These are phyloP conservation scores for Bradypodion pumilum DNA, from an alignment of 2,797 vertebrate genomes.

Conservation along the genomic window DNA sequence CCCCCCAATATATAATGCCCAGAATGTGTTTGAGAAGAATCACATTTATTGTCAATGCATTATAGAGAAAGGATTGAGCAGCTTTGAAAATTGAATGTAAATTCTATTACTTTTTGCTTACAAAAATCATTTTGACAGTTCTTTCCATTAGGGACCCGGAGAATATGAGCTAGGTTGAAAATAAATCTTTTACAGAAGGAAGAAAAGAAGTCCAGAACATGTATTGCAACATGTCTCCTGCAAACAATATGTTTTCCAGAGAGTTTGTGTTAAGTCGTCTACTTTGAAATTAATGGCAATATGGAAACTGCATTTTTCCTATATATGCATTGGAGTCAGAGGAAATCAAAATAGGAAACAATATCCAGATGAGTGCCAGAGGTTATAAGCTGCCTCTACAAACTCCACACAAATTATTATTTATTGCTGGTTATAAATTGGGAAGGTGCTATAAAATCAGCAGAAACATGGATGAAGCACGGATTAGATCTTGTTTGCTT, in stretches of 20 bases:
- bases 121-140: not conserved
- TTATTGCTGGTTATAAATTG: not conserved
- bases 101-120: not conserved
- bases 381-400: not conserved
- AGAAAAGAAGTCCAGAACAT: not conserved
- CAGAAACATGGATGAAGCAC: not conserved
- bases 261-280: not conserved
- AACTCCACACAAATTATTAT: not conserved
- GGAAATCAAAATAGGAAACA: conserved; percentile 5
- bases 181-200: not conserved
- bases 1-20: not conserved
- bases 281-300: not conserved
- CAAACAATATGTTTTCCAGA: not conserved
- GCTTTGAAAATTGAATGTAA: not conserved
- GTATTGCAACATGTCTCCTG: not conserved
- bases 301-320: not conserved
- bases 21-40: not conserved
- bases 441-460: not conserved
- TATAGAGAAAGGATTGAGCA: not conserved
- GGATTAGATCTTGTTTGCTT: not conserved
- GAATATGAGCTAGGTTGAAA: not conserved
- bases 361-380: not conserved
- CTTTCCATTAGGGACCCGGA: not conserved
- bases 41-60: not conserved
- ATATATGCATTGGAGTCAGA: not conserved